These are phyloP conservation scores for Callinectes sapidus DNA, from an alignment of 2,888 invertebrate genomes.

Conservation along the genomic window DNA sequence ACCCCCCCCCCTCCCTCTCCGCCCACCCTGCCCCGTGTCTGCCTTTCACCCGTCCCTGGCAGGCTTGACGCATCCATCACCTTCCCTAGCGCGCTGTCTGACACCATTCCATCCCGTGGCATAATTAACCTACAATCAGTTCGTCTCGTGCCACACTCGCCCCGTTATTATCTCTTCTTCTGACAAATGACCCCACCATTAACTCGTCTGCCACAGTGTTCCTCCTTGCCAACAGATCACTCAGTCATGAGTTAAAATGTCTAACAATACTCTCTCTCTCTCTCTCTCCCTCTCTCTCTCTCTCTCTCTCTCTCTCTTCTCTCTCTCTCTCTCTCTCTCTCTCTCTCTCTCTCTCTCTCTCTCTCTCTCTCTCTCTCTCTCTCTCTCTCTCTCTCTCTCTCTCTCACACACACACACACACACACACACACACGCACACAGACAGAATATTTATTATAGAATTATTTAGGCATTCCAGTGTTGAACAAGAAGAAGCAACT, in stretches of 20 bases:
- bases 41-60: slow-evolving; percentile 31
- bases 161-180: slow-evolving; percentile 1
- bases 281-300: slow-evolving; percentile 25
- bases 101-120: slow-evolving; percentile 22
- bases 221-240: slow-evolving; percentile 20
- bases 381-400: slow-evolving; percentile 41
- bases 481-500: slow-evolving; percentile 8
- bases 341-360: slow-evolving; percentile 41
- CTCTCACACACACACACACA: neutral
- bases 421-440: neutral
- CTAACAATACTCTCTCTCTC: neutral
- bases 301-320: slow-evolving; percentile 28
- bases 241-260: slow-evolving; percentile 17
- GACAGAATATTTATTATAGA: neutral
- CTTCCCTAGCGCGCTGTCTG: slow-evolving; percentile 12
- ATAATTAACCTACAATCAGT: slow-evolving; percentile 34
- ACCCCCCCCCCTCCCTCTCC: neutral
- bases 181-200: slow-evolving; percentile 20
- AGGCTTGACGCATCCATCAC: slow-evolving; percentile 20
- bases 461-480: neutral
- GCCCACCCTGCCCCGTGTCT: neutral
- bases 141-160: slow-evolving; percentile 19
- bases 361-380: slow-evolving; percentile 41
- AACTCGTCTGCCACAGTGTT: neutral
- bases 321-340: slow-evolving; percentile 41